Evolutionary conservation across 2,888 invertebrate species (phyloP), one percentile per base, ranked within the genome.

Genomic region (Nemurella pictetii): DNA sequence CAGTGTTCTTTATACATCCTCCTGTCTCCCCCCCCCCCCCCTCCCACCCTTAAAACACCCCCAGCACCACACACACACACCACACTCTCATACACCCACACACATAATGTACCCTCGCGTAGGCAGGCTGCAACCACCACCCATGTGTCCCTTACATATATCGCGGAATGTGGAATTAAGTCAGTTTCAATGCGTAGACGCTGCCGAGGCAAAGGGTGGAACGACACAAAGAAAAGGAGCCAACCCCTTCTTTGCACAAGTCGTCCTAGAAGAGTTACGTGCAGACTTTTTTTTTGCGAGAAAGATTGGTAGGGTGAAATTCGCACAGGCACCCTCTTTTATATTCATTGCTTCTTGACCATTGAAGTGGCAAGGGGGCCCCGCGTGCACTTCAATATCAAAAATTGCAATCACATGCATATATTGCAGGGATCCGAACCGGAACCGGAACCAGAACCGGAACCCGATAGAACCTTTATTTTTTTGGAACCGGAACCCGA

Each of bases 101-200:
- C 75, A 75, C 27, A 55, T 55, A 55, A 29, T 29, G 75, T 29
- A 26, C 25, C 3, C 75, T 5, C 75, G 3, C 25, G 26, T 26
- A 26, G 12, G 12, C 77, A 26, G 74, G 25, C 75, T 3, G 75
- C 5, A 55, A 7, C 83, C 74, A 80, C 27, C 78, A 29, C 72
- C 72, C 55, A 73, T 25, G 9, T 83, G 29, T 55, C 83, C 55
- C 84, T 84, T 35, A 55, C 74, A 29, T 29, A 29, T 73, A 28
- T 86, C 83, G 83, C 85, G 82, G 81, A 86, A 86, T 86, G 85
- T 81, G 86, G 85, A 86, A 86, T 86, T 86, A 86, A 86, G 84
- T 86, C 86, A 85, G 85, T 84, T 75, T 35, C 77, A 82, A 80
- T 84, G 82, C 85, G 84, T 85, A 84, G 82, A 82, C 72, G 73